Evolutionary conservation across 2,113 vertebrate genomes (phyloP).

Genomic region (Chauna torquata): DNA sequence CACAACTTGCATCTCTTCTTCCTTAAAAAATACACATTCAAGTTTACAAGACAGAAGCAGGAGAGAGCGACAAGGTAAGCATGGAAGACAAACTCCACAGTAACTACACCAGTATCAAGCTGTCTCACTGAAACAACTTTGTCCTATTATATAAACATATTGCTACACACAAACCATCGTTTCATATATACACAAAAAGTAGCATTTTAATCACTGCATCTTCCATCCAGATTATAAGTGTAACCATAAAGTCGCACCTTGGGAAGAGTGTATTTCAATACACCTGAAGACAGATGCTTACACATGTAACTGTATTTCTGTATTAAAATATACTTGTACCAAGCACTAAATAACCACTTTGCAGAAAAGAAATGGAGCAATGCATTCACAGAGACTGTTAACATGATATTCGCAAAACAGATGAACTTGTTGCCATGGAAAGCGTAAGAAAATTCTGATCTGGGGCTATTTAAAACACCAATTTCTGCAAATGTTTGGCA

Average conservation of each 20-base stretch:
- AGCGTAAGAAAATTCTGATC: neutral
- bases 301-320: accelerated
- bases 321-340: neutral
- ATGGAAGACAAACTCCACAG: neutral
- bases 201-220: neutral
- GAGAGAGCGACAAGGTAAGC: neutral
- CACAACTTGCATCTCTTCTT: neutral
- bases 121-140: neutral
- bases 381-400: neutral
- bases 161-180: neutral
- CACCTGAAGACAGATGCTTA: neutral
- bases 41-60: neutral
- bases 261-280: neutral
- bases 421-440: slow-evolving; percentile 63
- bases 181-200: neutral
- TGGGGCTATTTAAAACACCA: slow-evolving; percentile 46
- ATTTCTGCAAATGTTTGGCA: slow-evolving; percentile 17
- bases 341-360: neutral
- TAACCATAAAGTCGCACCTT: neutral
- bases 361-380: neutral
- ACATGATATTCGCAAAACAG: slow-evolving; percentile 4
- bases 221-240: neutral
- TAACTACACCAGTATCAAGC: neutral
- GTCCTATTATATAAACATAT: neutral
- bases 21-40: slow-evolving; percentile 6